phyloP scores from a whole-genome alignment of 2,113 vertebrate genomes.

The Megaceryle maxima region DNA sequence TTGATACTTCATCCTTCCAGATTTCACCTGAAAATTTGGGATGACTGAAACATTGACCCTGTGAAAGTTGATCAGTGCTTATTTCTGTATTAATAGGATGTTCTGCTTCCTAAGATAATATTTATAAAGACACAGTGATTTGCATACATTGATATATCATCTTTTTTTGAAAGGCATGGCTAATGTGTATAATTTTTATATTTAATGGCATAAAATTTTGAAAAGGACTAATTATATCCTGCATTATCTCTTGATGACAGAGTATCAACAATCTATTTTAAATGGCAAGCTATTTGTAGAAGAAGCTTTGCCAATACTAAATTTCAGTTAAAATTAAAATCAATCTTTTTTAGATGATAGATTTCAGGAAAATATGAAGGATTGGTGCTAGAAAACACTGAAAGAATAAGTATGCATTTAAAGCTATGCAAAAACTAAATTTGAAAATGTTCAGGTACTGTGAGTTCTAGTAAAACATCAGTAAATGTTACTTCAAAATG shows the following conservation, averaged over 20 bases:
- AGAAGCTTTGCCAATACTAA: slow-evolving; percentile 47
- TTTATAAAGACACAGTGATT: slow-evolving; percentile 69
- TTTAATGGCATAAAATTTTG: slow-evolving; percentile 66
- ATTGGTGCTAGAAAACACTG: neutral
- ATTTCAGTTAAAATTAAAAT: slow-evolving; percentile 64
- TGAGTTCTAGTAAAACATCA: neutral
- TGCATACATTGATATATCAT: slow-evolving; percentile 50
- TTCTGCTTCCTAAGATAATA: slow-evolving; percentile 67
- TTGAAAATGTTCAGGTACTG: neutral
- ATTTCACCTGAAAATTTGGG: neutral
- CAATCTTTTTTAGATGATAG: slow-evolving; percentile 29
- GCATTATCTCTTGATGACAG: slow-evolving; percentile 60
- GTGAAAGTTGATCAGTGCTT: neutral
- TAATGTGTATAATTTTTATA: slow-evolving; percentile 68
- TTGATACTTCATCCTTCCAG: slow-evolving; percentile 10
- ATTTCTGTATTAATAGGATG: slow-evolving; percentile 53
- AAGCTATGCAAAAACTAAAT: neutral
- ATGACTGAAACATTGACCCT: neutral
- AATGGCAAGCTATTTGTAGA: slow-evolving; percentile 65
- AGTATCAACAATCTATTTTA: slow-evolving; percentile 67
- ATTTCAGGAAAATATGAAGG: slow-evolving; percentile 21
- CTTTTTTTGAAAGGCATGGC: slow-evolving; percentile 49
- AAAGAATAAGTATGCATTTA: neutral
- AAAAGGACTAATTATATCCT: slow-evolving; percentile 71
- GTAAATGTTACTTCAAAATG: neutral